Evolutionary conservation across 1,140 invertebrate genomes (phyloP).

Genomic region (Trypoxylus dichotomus): DNA sequence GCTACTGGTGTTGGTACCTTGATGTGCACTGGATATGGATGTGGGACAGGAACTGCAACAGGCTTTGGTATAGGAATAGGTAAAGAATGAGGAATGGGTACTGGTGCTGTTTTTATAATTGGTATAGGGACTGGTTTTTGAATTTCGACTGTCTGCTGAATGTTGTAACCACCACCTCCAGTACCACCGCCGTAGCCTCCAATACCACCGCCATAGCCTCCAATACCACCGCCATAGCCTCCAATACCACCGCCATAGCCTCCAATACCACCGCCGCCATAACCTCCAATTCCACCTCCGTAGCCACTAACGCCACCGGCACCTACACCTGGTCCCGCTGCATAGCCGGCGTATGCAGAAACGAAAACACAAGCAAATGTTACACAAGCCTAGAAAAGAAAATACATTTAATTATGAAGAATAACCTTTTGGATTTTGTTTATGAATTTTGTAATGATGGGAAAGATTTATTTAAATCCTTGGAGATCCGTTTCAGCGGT

Average conservation of each 20-base stretch:
- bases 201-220: conserved; percentile 8
- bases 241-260: not conserved
- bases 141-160: conserved; percentile 68
- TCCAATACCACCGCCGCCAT: too few relatives aligned
- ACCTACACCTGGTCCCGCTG: not conserved
- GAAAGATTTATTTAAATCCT: too few relatives aligned
- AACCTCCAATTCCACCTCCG: not conserved
- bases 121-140: conserved; percentile 69
- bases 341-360: conserved; percentile 42
- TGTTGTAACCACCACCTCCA: conserved; percentile 45
- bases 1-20: conserved; percentile 71
- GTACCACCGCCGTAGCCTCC: conserved; percentile 39
- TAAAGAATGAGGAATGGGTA: conserved; percentile 66
- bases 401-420: not conserved
- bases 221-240: too few relatives aligned
- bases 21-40: conserved; percentile 73
- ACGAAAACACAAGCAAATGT: conserved; percentile 42
- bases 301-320: not conserved
- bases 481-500: too few relatives aligned
- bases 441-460: too few relatives aligned
- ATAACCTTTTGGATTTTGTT: too few relatives aligned
- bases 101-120: conserved; percentile 66
- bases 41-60: conserved; percentile 68
- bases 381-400: conserved; percentile 40
- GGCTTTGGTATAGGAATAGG: conserved; percentile 71